Percentiles rank a stretch among this genome's conserved stretches.
Evolutionary conservation across 2,113 vertebrate genomes (phyloP).

Genomic region (Psammodynastes pulverulentus): DNA sequence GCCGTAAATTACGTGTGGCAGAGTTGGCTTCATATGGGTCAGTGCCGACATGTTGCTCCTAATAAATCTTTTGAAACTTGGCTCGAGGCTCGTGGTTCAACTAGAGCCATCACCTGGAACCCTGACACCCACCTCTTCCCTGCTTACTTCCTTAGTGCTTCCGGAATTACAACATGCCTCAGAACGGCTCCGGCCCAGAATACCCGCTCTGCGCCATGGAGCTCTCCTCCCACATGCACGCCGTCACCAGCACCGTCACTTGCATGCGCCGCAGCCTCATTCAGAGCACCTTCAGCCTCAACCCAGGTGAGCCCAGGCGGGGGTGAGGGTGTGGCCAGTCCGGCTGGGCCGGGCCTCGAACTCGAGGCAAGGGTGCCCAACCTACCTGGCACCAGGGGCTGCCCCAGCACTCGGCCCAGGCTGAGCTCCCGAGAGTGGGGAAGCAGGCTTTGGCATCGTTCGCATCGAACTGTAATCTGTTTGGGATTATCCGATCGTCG

Average conservation of each 20-base stretch:
- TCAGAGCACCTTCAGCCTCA: conserved; percentile 85
- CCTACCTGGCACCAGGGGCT: background rate
- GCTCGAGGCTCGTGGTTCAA: too few relatives aligned
- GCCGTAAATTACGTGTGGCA: too few relatives aligned
- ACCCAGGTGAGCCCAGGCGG: conserved; percentile 72
- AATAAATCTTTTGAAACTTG: too few relatives aligned
- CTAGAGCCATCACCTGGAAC: too few relatives aligned
- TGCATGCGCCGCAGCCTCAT: conserved; percentile 89
- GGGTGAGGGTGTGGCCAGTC: background rate
- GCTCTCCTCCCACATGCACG: conserved; percentile 91
- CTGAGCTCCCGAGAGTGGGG: background rate
- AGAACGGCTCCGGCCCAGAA: conserved; percentile 66
- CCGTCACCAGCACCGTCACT: conserved; percentile 83
- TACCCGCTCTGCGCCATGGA: conserved; percentile 94
- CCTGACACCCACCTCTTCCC: too few relatives aligned
- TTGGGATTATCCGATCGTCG: too few relatives aligned
- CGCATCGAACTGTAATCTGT: too few relatives aligned
- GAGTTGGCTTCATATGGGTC: too few relatives aligned
- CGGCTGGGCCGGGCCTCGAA: accelerated
- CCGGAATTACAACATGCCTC: conserved; percentile 74
- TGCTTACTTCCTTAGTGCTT: conserved; percentile 74
- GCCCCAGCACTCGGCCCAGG: background rate
- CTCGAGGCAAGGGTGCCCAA: background rate
- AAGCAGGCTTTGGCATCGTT: background rate
- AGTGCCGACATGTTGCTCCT: too few relatives aligned